Percentiles rank a stretch among this genome's conserved stretches.
These are phyloP conservation scores for Centropus bengalensis DNA, from an alignment of 2,113 vertebrate species.

Conservation along the genomic window DNA sequence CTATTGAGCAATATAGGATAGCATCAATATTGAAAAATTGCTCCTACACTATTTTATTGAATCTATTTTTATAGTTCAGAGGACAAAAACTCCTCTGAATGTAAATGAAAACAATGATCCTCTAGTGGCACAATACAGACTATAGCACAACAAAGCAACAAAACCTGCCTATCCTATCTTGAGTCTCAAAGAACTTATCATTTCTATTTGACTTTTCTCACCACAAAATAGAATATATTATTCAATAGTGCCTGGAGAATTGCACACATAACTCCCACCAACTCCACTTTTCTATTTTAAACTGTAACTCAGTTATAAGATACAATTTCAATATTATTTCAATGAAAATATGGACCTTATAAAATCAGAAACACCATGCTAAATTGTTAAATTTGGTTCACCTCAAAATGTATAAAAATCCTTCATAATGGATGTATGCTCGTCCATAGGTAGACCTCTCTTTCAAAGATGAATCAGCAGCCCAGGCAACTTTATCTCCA, in stretches of 20 bases:
- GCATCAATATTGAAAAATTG: neutral
- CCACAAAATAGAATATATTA: neutral
- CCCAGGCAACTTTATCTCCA: neutral
- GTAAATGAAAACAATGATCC: neutral
- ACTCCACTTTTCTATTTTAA: neutral
- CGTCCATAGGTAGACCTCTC: neutral
- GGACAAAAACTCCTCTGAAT: neutral
- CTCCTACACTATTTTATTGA: neutral
- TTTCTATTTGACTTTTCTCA: neutral
- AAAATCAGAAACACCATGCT: neutral
- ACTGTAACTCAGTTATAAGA: neutral
- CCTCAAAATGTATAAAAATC: neutral
- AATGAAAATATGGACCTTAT: neutral
- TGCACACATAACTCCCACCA: neutral
- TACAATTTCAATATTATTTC: neutral
- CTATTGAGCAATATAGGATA: neutral
- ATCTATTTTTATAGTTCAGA: neutral
- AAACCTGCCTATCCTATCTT: neutral
- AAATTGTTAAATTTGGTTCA: neutral
- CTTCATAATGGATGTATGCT: neutral
- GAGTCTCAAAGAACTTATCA: neutral
- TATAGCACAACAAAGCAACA: neutral
- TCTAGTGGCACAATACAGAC: neutral
- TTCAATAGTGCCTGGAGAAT: neutral
- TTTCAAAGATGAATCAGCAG: neutral